These are phyloP conservation scores for Callithrix jacchus DNA, from an alignment of 2,113 vertebrate species.

Conservation along the genomic window DNA sequence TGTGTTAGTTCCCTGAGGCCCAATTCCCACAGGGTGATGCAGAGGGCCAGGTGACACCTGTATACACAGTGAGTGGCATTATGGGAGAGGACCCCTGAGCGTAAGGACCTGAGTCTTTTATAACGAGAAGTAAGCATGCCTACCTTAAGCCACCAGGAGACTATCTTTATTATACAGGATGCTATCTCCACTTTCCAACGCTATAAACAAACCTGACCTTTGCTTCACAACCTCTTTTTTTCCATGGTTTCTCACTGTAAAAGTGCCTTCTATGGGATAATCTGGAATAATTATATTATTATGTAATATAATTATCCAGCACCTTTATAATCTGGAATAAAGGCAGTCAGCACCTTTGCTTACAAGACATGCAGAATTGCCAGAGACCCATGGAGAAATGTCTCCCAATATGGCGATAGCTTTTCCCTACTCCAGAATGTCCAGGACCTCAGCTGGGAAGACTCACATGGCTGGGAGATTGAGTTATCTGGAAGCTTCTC, in stretches of 20 bases:
- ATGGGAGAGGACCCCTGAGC: not conserved
- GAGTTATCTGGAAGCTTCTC: not conserved
- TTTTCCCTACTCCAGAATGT: not conserved
- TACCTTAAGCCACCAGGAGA: not conserved
- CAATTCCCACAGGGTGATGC: rapidly evolving
- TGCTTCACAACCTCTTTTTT: not conserved
- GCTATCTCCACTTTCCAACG: not conserved
- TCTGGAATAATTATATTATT: not conserved
- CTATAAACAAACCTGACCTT: not conserved
- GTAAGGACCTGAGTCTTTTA: not conserved
- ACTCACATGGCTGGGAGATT: not conserved
- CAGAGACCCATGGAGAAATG: not conserved
- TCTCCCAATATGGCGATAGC: not conserved
- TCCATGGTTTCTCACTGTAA: not conserved
- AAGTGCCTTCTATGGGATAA: not conserved
- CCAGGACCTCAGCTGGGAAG: not conserved
- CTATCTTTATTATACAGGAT: not conserved
- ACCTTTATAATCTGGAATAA: not conserved
- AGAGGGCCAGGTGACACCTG: not conserved
- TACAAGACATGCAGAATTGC: not conserved
- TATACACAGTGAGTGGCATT: not conserved
- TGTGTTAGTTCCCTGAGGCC: not conserved
- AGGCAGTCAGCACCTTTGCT: not conserved
- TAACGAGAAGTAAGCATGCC: not conserved
- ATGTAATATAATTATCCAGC: too few relatives aligned